Evolutionary conservation across 2,113 vertebrate genomes (phyloP), one percentile per base, ranked within the genome.

Genomic region (Nothocercus julius): DNA sequence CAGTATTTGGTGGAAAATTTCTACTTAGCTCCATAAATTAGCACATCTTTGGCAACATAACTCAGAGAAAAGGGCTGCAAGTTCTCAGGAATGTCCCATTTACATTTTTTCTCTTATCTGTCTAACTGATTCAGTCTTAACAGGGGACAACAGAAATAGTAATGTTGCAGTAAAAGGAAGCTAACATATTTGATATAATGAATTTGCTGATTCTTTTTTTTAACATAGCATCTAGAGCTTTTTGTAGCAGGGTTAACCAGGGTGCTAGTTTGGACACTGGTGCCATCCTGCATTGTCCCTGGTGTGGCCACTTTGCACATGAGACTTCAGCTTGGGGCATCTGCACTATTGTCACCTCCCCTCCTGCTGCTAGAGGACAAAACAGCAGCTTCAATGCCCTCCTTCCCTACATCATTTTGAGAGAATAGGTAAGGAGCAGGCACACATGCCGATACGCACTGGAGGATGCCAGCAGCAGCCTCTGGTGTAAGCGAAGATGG

Each of bases 361-460:
- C 24, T 92, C 16, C 47, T 5, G 0, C 51, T 78, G 16, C 18
- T 47, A 13, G 12, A 79, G 38, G 24, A 13, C 81, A 34, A 81
- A 77, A 88, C 7, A 1, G 6, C 40, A 58, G 27, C 6, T 59
- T 49, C 51, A 83, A 66, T 36, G 3, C 2, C 73, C 79, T 74
- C 34, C 36, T 49, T 58, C 15, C 7, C 30, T 66, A 13, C 6
- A 18, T 81, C 8, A 16, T 45, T 75, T 59, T 56, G 15, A n/a
- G 13, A 40, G 21, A 15, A 25, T 25, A 6, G 3, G 4, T 77
- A 47, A 63, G 17, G 38, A 80, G 34, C 54, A 84, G 27, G 5
- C 4, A 53, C 1, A 0, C 14, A 14, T 3, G 1, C 20, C 54
- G 30, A 14, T 16, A 62, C 8, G 13, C 13, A 62, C 28, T 7